Conservation (phyloP, 2,797 vertebrate species). For the Alcedo atthis region DNA sequence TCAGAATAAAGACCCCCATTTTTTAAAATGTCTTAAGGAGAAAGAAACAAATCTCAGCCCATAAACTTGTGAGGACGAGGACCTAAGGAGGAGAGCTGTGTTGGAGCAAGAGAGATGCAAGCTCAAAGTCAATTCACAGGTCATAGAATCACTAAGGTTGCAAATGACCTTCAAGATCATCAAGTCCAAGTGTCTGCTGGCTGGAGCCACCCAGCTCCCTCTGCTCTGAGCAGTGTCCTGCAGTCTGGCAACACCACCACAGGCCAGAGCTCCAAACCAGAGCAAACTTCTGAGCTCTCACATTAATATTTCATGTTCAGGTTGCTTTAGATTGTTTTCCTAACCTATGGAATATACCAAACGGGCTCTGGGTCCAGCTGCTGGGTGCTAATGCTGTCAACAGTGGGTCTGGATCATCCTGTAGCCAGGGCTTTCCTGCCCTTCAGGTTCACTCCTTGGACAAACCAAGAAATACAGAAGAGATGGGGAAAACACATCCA, state of each 20-base stretch:
- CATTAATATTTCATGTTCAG: no score
- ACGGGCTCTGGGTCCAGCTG: not conserved
- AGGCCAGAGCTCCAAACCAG: not conserved
- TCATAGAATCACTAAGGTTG: not conserved
- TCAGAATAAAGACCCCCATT: not conserved
- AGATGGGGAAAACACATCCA: not conserved
- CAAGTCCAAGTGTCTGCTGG: no score
- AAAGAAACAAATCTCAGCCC: not conserved
- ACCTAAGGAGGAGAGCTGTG: not conserved
- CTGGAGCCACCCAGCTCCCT: not conserved
- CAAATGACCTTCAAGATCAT: no score
- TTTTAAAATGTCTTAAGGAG: not conserved
- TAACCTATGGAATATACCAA: not conserved
- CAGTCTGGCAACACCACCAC: not conserved
- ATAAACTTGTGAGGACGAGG: not conserved
- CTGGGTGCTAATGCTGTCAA: not conserved
- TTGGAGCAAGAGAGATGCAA: not conserved
- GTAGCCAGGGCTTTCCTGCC: not conserved
- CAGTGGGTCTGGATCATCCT: not conserved
- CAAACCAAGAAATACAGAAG: not conserved
- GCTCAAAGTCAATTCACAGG: not conserved
- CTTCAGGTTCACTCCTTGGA: fast-evolving
- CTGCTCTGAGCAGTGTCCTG: fast-evolving
- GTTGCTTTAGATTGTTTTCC: not conserved
- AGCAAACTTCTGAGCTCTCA: not conserved